These are phyloP conservation scores for Meloidogyne hapla DNA, from an alignment of 1,140 invertebrate genomes.

Conservation along the genomic window DNA sequence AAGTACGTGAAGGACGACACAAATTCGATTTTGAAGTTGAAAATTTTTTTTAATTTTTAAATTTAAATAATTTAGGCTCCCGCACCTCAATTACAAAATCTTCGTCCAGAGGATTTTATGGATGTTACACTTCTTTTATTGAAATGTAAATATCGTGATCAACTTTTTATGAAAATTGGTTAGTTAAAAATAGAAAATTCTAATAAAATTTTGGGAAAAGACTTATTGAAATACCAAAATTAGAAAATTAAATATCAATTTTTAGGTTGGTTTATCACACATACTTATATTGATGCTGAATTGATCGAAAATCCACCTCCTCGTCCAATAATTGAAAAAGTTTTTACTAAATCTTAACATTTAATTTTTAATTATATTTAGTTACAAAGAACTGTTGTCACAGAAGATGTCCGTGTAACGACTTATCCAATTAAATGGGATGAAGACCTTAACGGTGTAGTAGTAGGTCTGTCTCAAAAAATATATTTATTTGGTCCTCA, in stretches of 20 bases:
- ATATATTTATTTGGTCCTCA: too few relatives aligned
- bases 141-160: conserved; percentile 84
- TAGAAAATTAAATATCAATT: conserved; percentile 75
- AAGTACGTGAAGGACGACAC: conserved; percentile 91
- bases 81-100: conserved; percentile 85
- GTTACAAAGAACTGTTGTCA: conserved; percentile 41
- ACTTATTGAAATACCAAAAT: too few relatives aligned
- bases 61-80: conserved; percentile 70
- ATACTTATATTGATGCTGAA: conserved; percentile 90
- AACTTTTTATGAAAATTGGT: conserved; percentile 44
- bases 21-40: conserved; percentile 90
- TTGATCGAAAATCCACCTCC: conserved; percentile 89
- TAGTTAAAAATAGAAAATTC: not conserved
- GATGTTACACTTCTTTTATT: conserved; percentile 94
- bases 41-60: conserved; percentile 27
- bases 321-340: conserved; percentile 87
- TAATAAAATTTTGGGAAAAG: conserved; percentile 78
- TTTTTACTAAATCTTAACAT: conserved; percentile 49
- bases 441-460: conserved; percentile 28
- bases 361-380: conserved; percentile 13
- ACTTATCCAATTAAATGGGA: conserved; percentile 56
- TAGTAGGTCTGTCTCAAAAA: not conserved
- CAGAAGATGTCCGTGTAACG: conserved; percentile 54
- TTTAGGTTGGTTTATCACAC: conserved; percentile 96
- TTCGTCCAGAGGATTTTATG: conserved; percentile 89